Evolutionary conservation across 2,797 vertebrate genomes (phyloP).

Genomic region (Mionectes olivaceus): DNA sequence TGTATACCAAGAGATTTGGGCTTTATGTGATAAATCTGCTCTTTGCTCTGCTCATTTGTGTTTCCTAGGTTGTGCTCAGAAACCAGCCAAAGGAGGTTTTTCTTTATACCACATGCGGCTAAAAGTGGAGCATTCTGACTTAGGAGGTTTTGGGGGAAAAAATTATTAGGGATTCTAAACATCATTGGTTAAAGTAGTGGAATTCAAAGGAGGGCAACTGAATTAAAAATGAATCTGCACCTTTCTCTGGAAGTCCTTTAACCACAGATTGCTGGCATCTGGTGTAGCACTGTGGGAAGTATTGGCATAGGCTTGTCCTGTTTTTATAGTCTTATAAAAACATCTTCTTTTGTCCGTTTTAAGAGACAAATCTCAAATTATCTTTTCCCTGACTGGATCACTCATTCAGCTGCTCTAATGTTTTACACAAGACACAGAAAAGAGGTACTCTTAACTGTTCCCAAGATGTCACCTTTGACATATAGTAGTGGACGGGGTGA

Average conservation of each 20-base stretch:
- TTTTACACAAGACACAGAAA: neutral
- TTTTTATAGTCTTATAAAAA: neutral
- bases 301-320: neutral
- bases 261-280: neutral
- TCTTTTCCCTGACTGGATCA: neutral
- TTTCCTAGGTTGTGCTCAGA: neutral
- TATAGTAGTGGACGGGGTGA: neutral
- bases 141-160: neutral
- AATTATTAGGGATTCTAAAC: neutral
- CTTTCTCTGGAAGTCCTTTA: neutral
- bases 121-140: neutral
- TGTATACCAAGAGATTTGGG: neutral
- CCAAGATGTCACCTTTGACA: constrained; percentile 30
- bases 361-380: neutral
- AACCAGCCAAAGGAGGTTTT: neutral
- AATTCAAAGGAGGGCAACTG: neutral
- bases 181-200: neutral
- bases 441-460: neutral
- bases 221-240: neutral
- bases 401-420: constrained; percentile 1
- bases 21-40: neutral
- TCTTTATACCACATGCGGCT: neutral
- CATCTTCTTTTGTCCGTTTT: neutral
- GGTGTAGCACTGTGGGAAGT: neutral
- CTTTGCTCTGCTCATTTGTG: neutral